Base-by-base conservation (phyloP, 2,113 vertebrate species). In the Rattus norvegicus region DNA sequence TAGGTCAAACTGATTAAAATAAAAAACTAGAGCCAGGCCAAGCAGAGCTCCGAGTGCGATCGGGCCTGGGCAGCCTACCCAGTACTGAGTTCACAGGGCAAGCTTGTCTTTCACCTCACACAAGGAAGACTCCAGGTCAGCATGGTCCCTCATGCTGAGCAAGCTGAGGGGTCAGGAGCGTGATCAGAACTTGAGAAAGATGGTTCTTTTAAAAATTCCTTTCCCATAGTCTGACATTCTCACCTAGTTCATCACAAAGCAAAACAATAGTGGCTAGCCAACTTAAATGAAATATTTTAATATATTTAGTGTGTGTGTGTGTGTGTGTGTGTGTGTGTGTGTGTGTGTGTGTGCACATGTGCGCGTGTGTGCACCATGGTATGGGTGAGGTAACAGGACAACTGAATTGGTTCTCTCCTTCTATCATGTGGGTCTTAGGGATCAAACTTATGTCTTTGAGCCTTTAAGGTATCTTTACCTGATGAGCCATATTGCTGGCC, bases 221-320 rank as follows among this genome's bases (percentile, higher is more conserved):
- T 81, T 88, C 73, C 85, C 80, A 30, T 92, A 88, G 84, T 63
- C 49, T 77, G 28, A 94, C n/a, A 26, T 28, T 59, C 26, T 22
- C 1, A 59, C 14, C 56, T 22, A 89, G 63, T 47, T 96, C 39
- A 92, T 36, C 61, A 89, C 69, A 52, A 97, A 84, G 33, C 84
- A 95, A 95, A 95, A 94, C 69, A 79, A n/a, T 79, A 73, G 94
- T 89, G 67, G 17, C 94, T 91, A 76, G 80, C 67, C 26, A 76
- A 70, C 75, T 92, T 83, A 94, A 96, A 56, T 88, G 52, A 93
- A 90, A 49, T 84, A 88, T 94, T 96, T 97, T 91, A 84, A 84
- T 88, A 10, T 86, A 75, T 97, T 91, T 47, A 59, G 90, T 95
- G 90, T 65, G 39, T 65, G 39, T 19, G 2, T 43, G 12, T 28